Evolutionary conservation across 2,888 invertebrate species (phyloP), one percentile per base, ranked within the genome.

Genomic region (Drosophila anomalata): DNA sequence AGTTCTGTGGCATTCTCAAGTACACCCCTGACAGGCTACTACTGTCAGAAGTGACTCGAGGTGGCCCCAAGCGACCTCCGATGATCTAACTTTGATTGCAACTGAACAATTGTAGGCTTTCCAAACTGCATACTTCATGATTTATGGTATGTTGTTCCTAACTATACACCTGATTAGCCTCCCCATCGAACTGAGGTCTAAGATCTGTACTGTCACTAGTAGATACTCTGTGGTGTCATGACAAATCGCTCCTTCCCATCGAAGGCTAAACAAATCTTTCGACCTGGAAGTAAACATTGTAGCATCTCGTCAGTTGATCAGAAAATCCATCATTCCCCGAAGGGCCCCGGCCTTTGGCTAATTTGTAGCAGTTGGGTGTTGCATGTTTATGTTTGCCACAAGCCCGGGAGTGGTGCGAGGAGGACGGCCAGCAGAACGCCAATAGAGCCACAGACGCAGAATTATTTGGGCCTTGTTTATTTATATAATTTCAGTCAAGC

Each of bases 401-500:
- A 71, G 60, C 73, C 48, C 68, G 54, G 41, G 56, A 53, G 2
- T 73, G 79, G 29, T 62, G 58, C 9, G 65, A 58, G 39, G 33
- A 65, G 29, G 29, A 29, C 8, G 29, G 29, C 29, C 29, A 29
- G 29, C 29, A 29, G 29, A 29, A 29, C 29, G 9, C 29, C 29
- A 8, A 48, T 52, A 6, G 56, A 33, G 6, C 14, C 20, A 66
- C 24, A 50, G 41, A 41, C 44, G 33, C 50, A 11, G 12, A 36
- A 36, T 14, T 36, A 36, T 36, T 36, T 55, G 47, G 52, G 67
- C 26, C 75, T 82, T 82, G 82, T 82, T 82, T 82, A 82, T 82
- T 82, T 82, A 82, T 82, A 81, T 79, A 87, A 87, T 75, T 87
- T 65, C 88, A 82, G 82, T 82, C 82, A 82, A 82, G 82, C 82